A percentile compares a stretch with the other conserved stretches of the same genome.
These are phyloP conservation scores for Petrophora chlorosata DNA, from an alignment of 2,888 invertebrate species.

Conservation along the genomic window DNA sequence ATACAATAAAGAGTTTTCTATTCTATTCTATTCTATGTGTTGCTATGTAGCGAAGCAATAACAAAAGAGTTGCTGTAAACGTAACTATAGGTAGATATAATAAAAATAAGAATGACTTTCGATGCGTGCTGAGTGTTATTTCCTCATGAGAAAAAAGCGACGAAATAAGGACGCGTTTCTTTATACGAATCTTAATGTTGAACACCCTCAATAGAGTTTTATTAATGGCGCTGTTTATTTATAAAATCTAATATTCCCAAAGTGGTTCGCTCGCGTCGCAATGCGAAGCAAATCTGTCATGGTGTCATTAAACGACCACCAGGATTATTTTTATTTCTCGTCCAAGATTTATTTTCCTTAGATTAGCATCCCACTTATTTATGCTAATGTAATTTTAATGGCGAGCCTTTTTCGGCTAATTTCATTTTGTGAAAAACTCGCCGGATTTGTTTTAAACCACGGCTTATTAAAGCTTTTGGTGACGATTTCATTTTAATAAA, in stretches of 20 bases:
- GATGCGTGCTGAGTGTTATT: no score
- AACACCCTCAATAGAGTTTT: not conserved
- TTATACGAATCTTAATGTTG: no score
- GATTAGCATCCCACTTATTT: slow-evolving; percentile 83
- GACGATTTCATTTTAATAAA: slow-evolving; percentile 68
- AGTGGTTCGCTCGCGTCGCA: slow-evolving; percentile 9
- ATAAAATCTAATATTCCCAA: slow-evolving; percentile 9
- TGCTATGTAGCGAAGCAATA: no score
- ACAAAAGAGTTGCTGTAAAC: no score
- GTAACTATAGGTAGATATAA: no score
- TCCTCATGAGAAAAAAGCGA: no score
- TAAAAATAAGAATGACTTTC: no score
- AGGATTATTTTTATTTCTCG: slow-evolving; percentile 79
- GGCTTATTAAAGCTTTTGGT: slow-evolving; percentile 72
- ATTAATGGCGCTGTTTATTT: not conserved
- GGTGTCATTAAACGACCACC: slow-evolving; percentile 60
- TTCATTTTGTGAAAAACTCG: slow-evolving; percentile 79
- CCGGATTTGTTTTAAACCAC: slow-evolving; percentile 73
- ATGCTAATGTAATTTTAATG: slow-evolving; percentile 84
- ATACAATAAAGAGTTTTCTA: no score
- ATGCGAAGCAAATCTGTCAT: slow-evolving; percentile 59
- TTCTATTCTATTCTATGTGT: no score
- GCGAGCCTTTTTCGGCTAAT: slow-evolving; percentile 80
- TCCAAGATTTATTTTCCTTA: slow-evolving; percentile 79
- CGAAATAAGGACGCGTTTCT: no score